These are phyloP conservation scores for Choristoneura fumiferana DNA, from an alignment of 1,140 invertebrate species.

Conservation along the genomic window DNA sequence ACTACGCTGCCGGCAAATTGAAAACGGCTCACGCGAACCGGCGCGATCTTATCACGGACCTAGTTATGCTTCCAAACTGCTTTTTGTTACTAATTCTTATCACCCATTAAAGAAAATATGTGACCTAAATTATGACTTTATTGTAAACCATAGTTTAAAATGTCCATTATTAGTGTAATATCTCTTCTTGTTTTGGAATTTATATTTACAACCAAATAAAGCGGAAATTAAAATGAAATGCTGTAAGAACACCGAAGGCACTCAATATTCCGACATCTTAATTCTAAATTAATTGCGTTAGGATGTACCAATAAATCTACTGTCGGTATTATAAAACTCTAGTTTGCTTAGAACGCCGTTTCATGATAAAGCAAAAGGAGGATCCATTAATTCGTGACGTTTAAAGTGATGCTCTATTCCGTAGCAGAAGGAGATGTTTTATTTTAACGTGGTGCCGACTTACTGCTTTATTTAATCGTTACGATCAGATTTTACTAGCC, in stretches of 20 bases:
- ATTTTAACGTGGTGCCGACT: background rate
- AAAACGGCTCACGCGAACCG: constrained; percentile 42
- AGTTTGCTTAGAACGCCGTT: constrained; percentile 56
- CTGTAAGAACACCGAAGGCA: constrained; percentile 3
- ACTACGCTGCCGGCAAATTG: constrained; percentile 64
- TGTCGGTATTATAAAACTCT: constrained; percentile 56
- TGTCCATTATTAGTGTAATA: background rate
- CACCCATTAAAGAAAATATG: background rate
- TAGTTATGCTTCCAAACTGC: constrained; percentile 18
- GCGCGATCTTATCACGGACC: constrained; percentile 32
- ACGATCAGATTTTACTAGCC: constrained; percentile 50
- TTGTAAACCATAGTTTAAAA: too few species aligned
- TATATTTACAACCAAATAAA: constrained; percentile 1
- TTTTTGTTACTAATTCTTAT: constrained; percentile 16
- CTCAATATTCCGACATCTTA: constrained; percentile 57
- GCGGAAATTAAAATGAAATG: constrained; percentile 3
- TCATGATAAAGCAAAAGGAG: constrained; percentile 23
- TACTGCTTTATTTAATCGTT: constrained; percentile 22
- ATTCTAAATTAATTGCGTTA: constrained; percentile 65
- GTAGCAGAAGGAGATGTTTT: background rate
- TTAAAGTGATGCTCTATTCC: background rate
- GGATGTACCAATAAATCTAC: constrained; percentile 68
- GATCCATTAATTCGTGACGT: background rate
- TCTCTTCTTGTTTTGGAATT: background rate
- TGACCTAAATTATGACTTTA: constrained; percentile 1